Evolutionary conservation across 1,140 invertebrate species (phyloP).

Genomic region (Pomacea maculata): DNA sequence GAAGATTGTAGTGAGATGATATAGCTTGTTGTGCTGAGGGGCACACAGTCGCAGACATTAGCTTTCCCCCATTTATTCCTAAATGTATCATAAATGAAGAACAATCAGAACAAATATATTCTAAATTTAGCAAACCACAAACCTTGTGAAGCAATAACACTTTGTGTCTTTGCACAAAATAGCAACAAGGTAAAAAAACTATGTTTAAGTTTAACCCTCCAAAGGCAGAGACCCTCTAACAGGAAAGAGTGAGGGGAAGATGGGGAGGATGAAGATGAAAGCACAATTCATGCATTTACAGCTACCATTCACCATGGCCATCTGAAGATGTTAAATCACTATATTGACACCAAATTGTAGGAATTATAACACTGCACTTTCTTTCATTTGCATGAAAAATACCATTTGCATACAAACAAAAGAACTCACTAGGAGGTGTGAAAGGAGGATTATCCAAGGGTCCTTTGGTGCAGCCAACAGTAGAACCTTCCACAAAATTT

Average conservation of each 20-base stretch:
- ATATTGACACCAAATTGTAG: too few relatives aligned
- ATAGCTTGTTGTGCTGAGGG: slow-evolving; percentile 80
- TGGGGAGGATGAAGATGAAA: too few relatives aligned
- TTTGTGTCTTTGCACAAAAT: neutral
- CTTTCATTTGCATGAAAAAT: too few relatives aligned
- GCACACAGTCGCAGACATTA: slow-evolving; percentile 82
- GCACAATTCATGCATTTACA: too few relatives aligned
- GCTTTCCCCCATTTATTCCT: slow-evolving; percentile 48
- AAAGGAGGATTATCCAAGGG: slow-evolving; percentile 68
- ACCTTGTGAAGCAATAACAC: neutral
- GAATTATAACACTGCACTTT: too few relatives aligned
- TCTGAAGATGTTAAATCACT: too few relatives aligned
- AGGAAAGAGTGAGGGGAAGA: too few relatives aligned
- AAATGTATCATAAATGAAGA: slow-evolving; percentile 1
- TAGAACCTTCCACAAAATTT: slow-evolving; percentile 78
- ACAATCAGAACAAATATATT: neutral
- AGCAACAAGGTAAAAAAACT: too few relatives aligned
- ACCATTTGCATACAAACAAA: slow-evolving; percentile 6
- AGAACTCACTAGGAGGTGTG: slow-evolving; percentile 65
- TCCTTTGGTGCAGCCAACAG: slow-evolving; percentile 69
- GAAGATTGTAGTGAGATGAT: slow-evolving; percentile 67
- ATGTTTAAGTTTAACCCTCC: too few relatives aligned
- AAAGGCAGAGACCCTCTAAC: too few relatives aligned
- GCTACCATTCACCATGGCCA: too few relatives aligned
- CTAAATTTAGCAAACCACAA: neutral